Percentiles rank a stretch among this genome's conserved stretches.
phyloP scores from a whole-genome alignment of 1,140 invertebrate species.

The Scaptodrosophila lebanonensis region DNA sequence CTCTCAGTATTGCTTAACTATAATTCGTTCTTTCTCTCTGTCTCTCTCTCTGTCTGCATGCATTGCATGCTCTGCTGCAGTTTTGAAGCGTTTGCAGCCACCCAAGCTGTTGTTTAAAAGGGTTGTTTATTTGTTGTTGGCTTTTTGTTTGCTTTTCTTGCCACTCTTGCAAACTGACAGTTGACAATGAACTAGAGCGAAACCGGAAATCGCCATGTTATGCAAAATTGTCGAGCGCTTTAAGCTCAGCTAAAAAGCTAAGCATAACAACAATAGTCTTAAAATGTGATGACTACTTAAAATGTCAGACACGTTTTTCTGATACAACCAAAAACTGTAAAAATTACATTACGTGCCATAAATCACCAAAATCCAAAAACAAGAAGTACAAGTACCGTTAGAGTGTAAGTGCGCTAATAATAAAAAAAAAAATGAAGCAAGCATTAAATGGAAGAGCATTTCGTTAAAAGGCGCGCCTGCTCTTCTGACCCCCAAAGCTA shows the following conservation, averaged over 20 bases:
- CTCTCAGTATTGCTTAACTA: too few relatives aligned
- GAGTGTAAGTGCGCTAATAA: too few relatives aligned
- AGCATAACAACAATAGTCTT: not conserved
- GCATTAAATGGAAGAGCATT: slow-evolving; percentile 35
- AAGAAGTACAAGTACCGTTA: not conserved
- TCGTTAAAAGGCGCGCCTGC: slow-evolving; percentile 34
- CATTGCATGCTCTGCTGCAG: not conserved
- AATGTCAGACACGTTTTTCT: not conserved
- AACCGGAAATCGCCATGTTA: slow-evolving; percentile 60
- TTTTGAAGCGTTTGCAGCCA: slow-evolving; percentile 44
- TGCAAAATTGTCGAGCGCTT: slow-evolving; percentile 35
- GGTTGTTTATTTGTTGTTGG: slow-evolving; percentile 4
- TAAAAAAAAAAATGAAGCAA: too few relatives aligned
- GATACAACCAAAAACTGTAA: too few relatives aligned
- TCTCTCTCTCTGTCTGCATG: slow-evolving; percentile 4
- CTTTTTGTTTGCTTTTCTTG: slow-evolving; percentile 3
- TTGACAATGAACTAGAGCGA: slow-evolving; percentile 67
- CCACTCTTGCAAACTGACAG: slow-evolving; percentile 44
- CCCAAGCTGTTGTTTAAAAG: too few relatives aligned
- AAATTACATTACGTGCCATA: too few relatives aligned
- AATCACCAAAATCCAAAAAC: too few relatives aligned
- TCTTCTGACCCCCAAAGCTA: too few relatives aligned
- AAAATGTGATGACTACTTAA: not conserved
- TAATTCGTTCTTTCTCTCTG: too few relatives aligned
- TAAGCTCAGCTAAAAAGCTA: slow-evolving; percentile 18